A percentile compares a stretch with the other conserved stretches of the same genome.
These are phyloP conservation scores for Phylloscopus trochilus DNA, from an alignment of 2,113 vertebrate species.

Conservation along the genomic window DNA sequence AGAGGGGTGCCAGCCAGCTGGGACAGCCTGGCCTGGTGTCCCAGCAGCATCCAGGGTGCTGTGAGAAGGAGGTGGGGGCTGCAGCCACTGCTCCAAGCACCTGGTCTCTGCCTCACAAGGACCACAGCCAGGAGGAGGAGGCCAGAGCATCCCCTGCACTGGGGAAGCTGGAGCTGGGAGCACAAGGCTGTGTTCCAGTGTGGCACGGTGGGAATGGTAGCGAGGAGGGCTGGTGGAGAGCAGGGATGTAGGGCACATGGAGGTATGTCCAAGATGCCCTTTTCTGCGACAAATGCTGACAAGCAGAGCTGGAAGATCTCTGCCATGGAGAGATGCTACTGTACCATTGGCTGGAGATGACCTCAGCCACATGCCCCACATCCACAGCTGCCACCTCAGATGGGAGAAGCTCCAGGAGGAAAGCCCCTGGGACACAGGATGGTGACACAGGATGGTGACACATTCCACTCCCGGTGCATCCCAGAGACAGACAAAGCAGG, in stretches of 20 bases:
- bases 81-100: not conserved
- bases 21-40: not conserved
- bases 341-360: not conserved
- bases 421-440: fast-evolving
- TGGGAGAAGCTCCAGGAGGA: not conserved
- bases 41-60: not conserved
- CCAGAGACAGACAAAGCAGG: not conserved
- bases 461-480: not conserved
- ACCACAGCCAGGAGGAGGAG: not conserved
- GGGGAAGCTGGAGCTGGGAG: not conserved
- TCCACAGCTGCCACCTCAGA: not conserved
- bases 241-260: not conserved
- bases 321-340: not conserved
- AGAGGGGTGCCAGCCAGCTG: not conserved
- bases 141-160: not conserved
- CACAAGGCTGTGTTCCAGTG: not conserved
- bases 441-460: not conserved
- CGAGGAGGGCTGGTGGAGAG: not conserved
- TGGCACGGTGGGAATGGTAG: not conserved
- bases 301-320: not conserved
- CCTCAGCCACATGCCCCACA: fast-evolving
- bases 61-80: not conserved
- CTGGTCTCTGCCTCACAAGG: not conserved
- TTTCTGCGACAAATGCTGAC: not conserved
- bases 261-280: fast-evolving